These are phyloP conservation scores for Cryptus armator DNA, from an alignment of 2,888 invertebrate genomes.

Conservation along the genomic window DNA sequence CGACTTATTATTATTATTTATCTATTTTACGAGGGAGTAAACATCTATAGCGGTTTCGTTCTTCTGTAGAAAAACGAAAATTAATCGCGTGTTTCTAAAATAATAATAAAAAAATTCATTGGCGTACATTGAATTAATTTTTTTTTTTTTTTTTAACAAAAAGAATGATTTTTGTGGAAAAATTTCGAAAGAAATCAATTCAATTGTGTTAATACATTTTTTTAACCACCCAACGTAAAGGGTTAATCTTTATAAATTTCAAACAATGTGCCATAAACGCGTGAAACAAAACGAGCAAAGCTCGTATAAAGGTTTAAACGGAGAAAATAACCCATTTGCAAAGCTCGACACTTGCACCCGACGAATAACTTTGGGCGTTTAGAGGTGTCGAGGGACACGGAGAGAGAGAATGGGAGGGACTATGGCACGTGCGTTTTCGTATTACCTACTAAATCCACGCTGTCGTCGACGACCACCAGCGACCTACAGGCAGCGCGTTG, in stretches of 20 bases:
- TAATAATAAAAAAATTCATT: too few species aligned
- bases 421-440: conserved; percentile 42
- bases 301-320: too few species aligned
- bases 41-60: too few species aligned
- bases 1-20: too few species aligned
- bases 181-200: not conserved
- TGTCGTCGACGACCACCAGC: conserved; percentile 45
- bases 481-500: conserved; percentile 33
- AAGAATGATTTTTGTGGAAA: too few species aligned
- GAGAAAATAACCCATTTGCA: conserved; percentile 25
- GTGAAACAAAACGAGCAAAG: not conserved
- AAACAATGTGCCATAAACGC: not conserved
- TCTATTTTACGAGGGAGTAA: too few species aligned
- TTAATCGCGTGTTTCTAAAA: too few species aligned
- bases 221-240: not conserved
- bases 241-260: not conserved
- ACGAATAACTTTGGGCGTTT: conserved; percentile 21
- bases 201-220: not conserved
- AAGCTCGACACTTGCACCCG: conserved; percentile 25
- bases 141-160: too few species aligned
- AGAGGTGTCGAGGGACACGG: conserved; percentile 12
- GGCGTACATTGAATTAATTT: too few species aligned
- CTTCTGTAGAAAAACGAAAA: too few species aligned
- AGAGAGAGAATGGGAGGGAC: not conserved
- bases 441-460: conserved; percentile 57